Evolutionary conservation across 1,140 invertebrate species (phyloP).

Genomic region (Heliconius hermathena): DNA sequence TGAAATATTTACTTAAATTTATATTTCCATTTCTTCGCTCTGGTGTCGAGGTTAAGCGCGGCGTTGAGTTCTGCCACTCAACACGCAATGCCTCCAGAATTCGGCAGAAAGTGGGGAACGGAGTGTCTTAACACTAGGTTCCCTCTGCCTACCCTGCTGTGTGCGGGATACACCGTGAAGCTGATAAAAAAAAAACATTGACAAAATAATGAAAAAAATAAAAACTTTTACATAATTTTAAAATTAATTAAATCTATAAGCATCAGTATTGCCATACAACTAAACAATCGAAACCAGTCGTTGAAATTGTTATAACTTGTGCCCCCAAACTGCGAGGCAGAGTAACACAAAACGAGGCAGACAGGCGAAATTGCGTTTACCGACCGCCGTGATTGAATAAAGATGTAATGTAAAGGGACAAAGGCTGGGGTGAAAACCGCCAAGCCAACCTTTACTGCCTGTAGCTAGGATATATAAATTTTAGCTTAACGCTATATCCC

Average conservation of each 20-base stretch:
- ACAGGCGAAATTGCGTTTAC: constrained; percentile 22
- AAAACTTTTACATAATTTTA: neutral
- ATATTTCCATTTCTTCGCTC: too few species aligned
- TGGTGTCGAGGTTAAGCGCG: too few species aligned
- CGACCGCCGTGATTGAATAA: constrained; percentile 28
- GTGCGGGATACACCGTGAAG: too few species aligned
- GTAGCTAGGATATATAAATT: neutral
- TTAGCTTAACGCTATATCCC: neutral
- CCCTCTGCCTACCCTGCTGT: too few species aligned
- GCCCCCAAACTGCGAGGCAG: neutral
- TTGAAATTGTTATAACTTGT: constrained; percentile 7
- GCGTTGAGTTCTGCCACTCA: too few species aligned
- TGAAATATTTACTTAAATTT: too few species aligned
- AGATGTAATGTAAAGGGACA: constrained; percentile 21
- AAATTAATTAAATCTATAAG: neutral
- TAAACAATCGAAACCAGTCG: neutral
- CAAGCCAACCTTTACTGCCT: neutral
- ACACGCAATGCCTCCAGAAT: too few species aligned
- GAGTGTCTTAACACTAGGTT: too few species aligned
- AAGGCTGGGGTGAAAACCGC: constrained; percentile 6
- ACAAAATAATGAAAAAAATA: too few species aligned
- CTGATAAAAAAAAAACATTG: too few species aligned
- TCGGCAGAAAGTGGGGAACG: too few species aligned
- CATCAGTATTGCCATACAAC: neutral
- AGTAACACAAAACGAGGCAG: constrained; percentile 11